phyloP scores from a whole-genome alignment of 2,113 vertebrate genomes.

The Rhagologus leucostigma region DNA sequence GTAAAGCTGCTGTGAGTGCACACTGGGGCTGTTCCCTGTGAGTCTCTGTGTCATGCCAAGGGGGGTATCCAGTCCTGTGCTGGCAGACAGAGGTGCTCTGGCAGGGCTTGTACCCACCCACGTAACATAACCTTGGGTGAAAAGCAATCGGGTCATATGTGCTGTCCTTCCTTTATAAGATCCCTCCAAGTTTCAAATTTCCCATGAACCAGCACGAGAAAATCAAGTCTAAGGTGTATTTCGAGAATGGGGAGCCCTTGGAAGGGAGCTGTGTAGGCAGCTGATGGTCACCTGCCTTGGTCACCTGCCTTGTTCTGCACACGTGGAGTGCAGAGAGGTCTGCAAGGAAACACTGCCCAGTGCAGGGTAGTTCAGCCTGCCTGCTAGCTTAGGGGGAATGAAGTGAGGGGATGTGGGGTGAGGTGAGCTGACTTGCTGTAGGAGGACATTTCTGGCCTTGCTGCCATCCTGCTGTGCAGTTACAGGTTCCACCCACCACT shows the following conservation, averaged over 20 bases:
- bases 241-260: not conserved
- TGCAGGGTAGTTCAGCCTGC: not conserved
- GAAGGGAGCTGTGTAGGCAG: not conserved
- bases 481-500: not conserved
- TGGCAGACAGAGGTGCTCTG: not conserved
- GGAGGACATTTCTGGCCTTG: not conserved
- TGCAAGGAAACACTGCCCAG: not conserved
- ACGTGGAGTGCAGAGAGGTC: not conserved
- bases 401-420: not conserved
- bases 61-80: not conserved
- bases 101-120: not conserved
- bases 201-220: not conserved
- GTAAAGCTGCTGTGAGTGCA: not conserved
- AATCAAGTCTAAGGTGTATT: not conserved
- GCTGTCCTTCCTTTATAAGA: not conserved
- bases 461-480: not conserved
- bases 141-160: rapidly evolving
- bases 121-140: rapidly evolving
- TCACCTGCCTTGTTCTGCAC: not conserved
- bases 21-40: not conserved
- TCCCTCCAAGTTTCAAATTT: not conserved
- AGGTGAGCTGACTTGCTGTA: not conserved
- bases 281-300: not conserved
- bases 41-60: not conserved
- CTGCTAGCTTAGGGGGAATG: not conserved